A percentile compares a stretch with the other conserved stretches of the same genome.
Conservation (phyloP, 2,113 vertebrate species). For the Casuarius casuarius region DNA sequence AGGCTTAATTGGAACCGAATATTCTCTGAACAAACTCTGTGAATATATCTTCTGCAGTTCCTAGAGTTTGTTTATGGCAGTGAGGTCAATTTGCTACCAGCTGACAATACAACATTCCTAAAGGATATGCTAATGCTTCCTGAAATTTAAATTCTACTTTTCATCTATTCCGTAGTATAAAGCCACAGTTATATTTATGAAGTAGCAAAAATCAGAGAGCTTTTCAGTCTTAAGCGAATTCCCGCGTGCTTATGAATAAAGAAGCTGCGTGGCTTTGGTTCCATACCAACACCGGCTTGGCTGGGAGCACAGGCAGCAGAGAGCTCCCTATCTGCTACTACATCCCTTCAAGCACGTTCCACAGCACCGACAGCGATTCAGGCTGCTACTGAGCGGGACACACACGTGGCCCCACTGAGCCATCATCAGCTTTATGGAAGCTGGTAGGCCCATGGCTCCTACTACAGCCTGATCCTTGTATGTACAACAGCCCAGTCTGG, state of each 20-base stretch:
- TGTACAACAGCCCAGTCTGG: background rate
- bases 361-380: background rate
- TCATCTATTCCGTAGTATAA: background rate
- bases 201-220: background rate
- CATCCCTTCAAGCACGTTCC: background rate
- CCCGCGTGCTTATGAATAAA: background rate
- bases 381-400: background rate
- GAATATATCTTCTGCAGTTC: background rate
- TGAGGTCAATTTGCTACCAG: slow-evolving; percentile 22
- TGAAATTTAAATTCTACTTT: slow-evolving; percentile 35
- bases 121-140: slow-evolving; percentile 39
- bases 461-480: background rate
- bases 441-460: background rate
- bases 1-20: background rate
- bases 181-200: background rate
- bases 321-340: background rate
- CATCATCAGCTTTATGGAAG: background rate
- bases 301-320: background rate
- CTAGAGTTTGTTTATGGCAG: slow-evolving; percentile 28
- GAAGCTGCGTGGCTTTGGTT: background rate
- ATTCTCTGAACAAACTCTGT: slow-evolving; percentile 2
- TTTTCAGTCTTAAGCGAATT: background rate
- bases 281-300: background rate
- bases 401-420: background rate
- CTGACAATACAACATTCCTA: slow-evolving; percentile 18